These are phyloP conservation scores for Arvicanthis niloticus DNA, from an alignment of 2,113 vertebrate species.

Conservation along the genomic window DNA sequence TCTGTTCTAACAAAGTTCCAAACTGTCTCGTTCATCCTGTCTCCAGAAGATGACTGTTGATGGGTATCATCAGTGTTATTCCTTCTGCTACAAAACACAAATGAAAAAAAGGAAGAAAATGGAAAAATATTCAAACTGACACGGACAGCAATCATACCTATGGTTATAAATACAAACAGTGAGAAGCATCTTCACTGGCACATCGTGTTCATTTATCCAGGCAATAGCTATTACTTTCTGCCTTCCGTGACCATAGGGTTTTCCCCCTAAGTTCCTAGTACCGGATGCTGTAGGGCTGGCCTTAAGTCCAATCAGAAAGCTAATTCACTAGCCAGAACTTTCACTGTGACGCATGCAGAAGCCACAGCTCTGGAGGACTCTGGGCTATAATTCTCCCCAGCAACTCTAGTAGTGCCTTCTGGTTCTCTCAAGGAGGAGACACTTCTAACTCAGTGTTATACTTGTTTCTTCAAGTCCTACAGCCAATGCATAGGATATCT, in stretches of 20 bases:
- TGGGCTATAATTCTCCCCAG: not conserved
- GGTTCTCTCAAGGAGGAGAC: not conserved
- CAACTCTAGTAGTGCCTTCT: too few relatives aligned
- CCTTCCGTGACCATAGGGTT: not conserved
- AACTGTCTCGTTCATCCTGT: not conserved
- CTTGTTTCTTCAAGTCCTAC: not conserved
- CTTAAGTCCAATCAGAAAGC: not conserved
- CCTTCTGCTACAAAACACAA: not conserved
- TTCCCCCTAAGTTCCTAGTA: not conserved
- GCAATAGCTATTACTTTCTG: too few relatives aligned
- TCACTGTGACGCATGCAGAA: not conserved
- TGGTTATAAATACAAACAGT: not conserved
- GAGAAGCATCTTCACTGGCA: not conserved
- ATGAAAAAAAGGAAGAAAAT: not conserved
- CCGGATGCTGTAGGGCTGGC: rapidly evolving
- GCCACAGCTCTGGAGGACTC: not conserved
- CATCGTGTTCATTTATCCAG: too few relatives aligned
- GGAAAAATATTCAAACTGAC: not conserved
- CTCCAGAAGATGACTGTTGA: not conserved
- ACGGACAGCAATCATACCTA: too few relatives aligned
- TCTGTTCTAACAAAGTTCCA: not conserved
- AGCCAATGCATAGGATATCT: not conserved
- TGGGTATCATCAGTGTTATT: not conserved
- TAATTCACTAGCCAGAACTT: too few relatives aligned
- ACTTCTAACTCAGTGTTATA: not conserved